phyloP scores from a whole-genome alignment of 1,140 invertebrate species.

The Lepidotrigona ventralis region DNA sequence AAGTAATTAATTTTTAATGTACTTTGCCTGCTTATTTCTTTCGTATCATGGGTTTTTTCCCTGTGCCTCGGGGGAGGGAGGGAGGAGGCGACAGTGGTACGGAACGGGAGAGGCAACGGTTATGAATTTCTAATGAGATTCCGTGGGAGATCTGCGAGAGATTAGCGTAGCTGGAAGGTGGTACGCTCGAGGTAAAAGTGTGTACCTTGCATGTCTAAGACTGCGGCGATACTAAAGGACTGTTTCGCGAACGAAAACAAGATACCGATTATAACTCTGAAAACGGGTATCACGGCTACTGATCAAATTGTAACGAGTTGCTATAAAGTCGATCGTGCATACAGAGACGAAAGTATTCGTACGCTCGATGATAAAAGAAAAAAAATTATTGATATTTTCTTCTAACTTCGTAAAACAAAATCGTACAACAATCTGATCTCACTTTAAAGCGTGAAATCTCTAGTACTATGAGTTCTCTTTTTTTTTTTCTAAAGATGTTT shows the following conservation, averaged over 20 bases:
- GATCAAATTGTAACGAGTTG: background rate
- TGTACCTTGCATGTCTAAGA: conserved; percentile 72
- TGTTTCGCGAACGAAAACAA: conserved; percentile 63
- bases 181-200: conserved; percentile 66
- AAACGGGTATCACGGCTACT: background rate
- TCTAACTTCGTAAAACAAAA: no score
- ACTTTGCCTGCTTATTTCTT: conserved; percentile 81
- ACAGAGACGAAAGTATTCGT: no score
- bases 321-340: background rate
- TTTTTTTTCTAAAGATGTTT: no score
- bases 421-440: no score
- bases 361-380: no score
- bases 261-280: conserved; percentile 47
- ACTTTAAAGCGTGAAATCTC: no score
- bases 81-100: conserved; percentile 38
- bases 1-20: conserved; percentile 82
- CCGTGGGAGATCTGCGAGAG: conserved; percentile 79
- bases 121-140: conserved; percentile 81
- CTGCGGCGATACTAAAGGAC: conserved; percentile 64
- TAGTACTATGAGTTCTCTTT: no score
- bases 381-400: no score
- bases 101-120: conserved; percentile 71
- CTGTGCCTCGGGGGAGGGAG: conserved; percentile 56
- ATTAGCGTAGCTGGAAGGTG: conserved; percentile 74
- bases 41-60: conserved; percentile 78